Percentiles rank a stretch among this genome's conserved stretches.
phyloP scores from a whole-genome alignment of 2,113 vertebrate species.

The Chloropsis cyanopogon region DNA sequence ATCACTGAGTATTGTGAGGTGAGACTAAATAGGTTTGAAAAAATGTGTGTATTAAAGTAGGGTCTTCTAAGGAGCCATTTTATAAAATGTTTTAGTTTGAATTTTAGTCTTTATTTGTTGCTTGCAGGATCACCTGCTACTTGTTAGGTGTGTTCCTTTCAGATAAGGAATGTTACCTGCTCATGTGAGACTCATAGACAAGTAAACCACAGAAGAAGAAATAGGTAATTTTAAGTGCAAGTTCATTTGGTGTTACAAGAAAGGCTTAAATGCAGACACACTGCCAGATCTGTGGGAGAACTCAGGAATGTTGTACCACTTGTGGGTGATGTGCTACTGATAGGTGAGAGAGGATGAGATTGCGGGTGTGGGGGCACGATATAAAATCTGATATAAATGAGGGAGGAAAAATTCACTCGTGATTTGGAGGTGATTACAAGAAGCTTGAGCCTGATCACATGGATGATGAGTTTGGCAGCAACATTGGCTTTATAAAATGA shows the following conservation, averaged over 20 bases:
- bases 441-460: background rate
- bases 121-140: background rate
- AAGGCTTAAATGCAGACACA: background rate
- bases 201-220: background rate
- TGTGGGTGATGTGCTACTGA: background rate
- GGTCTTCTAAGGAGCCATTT: background rate
- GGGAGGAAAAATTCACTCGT: background rate
- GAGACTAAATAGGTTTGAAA: conserved; percentile 12
- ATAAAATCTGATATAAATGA: background rate
- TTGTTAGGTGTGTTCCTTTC: background rate
- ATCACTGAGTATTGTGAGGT: conserved; percentile 89
- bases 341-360: background rate
- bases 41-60: background rate
- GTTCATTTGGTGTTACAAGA: background rate
- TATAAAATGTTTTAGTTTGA: background rate
- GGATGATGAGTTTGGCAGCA: background rate
- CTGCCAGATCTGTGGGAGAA: background rate
- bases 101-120: background rate
- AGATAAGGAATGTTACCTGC: background rate
- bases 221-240: background rate
- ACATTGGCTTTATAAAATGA: background rate
- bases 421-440: background rate
- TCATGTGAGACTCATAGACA: background rate
- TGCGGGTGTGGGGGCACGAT: accelerated
- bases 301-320: background rate